Evolutionary conservation across 2,888 invertebrate species (phyloP), one percentile per base, ranked within the genome.

Genomic region (Terebella lapidaria): DNA sequence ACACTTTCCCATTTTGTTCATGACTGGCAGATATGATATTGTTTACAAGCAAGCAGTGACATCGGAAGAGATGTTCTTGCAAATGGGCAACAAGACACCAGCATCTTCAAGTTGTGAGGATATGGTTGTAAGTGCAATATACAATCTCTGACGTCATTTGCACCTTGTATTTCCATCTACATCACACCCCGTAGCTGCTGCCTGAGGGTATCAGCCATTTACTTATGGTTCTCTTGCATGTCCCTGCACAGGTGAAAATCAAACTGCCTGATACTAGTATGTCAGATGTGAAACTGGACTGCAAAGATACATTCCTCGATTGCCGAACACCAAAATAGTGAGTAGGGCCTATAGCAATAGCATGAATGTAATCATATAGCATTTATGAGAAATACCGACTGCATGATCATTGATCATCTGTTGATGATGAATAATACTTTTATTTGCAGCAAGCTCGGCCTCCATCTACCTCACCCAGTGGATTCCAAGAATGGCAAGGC

Each of bases 101-200:
- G 83, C 87, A 1, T 87, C 90, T 0, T 85, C 90, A 2, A 91
- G 92, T 73, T 93, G 93, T 81, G 94, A 94, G 80, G 89, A 91
- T 78, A 87, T 94, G 81, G 84, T 91, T n/a, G 83, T 94, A 26
- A 85, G 85, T 62, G 5, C 10, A 53, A 15, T 20, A 5, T 35
- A 35, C 42, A 35, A 35, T 35, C 42, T 35, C n/a, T 35, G 42
- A 35, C 10, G 10, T 35, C 10, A 35, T 35, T 35, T 35, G 42
- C 42, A 35, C 42, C 10, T 35, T 35, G 42, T 35, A 35, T 10
- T n/a, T n/a, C n/a, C n/a, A n/a, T 35, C n/a, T 35, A 35, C n/a
- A 35, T 35, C n/a, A 35, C 42, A 35, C 10, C 10, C 42, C 42
- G n/a, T 35, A 35, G 10, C n/a, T n/a, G n/a, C 42, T 35, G 10